These are phyloP conservation scores for Drosophila leonis DNA, from an alignment of 2,888 invertebrate species.

Conservation along the genomic window DNA sequence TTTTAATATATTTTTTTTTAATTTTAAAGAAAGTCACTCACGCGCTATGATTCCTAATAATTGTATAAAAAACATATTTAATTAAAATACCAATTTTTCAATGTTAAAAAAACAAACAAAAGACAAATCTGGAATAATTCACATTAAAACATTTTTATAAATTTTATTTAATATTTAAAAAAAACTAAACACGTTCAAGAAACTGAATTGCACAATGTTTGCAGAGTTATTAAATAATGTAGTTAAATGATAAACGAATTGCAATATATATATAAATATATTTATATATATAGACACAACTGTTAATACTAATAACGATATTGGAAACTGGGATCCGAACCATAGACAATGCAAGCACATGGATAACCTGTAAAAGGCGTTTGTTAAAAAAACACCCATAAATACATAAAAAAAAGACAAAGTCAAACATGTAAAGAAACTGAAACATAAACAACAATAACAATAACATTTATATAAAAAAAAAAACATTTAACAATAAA, in stretches of 20 bases:
- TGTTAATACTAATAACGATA: constrained; percentile 78
- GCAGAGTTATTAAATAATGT: constrained; percentile 22
- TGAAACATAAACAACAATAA: neutral
- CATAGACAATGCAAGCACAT: constrained; percentile 84
- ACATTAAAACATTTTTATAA: constrained; percentile 7
- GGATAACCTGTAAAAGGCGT: constrained; percentile 83
- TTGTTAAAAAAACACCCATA: constrained; percentile 54
- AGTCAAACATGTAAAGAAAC: constrained; percentile 29
- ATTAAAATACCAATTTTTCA: neutral
- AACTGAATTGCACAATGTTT: constrained; percentile 33
- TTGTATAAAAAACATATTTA: no score
- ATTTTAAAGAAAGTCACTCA: no score
- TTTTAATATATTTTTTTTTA: no score
- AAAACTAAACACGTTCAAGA: constrained; percentile 3
- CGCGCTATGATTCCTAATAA: no score
- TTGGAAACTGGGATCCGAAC: constrained; percentile 83
- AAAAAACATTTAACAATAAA: constrained; percentile 11
- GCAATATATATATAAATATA: constrained; percentile 2
- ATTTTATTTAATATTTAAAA: constrained; percentile 33
- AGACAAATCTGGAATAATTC: neutral
- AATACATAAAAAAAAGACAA: constrained; percentile 31
- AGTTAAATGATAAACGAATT: constrained; percentile 23
- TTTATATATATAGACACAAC: neutral
- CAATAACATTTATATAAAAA: constrained; percentile 27
- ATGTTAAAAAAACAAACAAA: neutral